Base-by-base conservation (phyloP, 2,113 vertebrate species). In the Hypocryptadius cinnamomeus region DNA sequence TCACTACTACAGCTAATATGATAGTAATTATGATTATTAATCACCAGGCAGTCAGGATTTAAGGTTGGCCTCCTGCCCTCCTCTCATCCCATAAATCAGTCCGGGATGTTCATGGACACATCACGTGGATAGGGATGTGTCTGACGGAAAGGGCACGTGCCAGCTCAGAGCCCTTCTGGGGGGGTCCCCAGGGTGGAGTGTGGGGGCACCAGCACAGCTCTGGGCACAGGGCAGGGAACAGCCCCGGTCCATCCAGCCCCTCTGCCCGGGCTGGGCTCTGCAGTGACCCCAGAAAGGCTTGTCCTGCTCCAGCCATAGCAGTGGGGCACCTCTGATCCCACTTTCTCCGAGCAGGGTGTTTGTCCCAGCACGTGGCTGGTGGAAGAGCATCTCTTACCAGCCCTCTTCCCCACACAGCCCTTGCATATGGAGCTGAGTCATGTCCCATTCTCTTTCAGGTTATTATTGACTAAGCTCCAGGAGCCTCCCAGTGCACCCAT, bases 21-120 rank as follows among this genome's bases (percentile, higher is more conserved):
- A 90, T 80, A 28, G 22, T 93, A 94, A 96, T 96, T 92, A 93
- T 95, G 92, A 96, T 94, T 96, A 96, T 95, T 96, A 96, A 96
- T 95, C 95, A 96, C 68, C 47, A 63, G 63, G 83, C 93, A 95
- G 88, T 31, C 92, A 86, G 93, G 95, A 84, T 96, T 96, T 95
- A 84, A 96, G 79, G 79, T n/a, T 95, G 93, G 93, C 90, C 95
- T 95, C 88, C 83, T 93, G 96, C 91, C 91, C 87, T 95, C 40
- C 69, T 92, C 94, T 94, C 94, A 95, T 94, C 76, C 89, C 93
- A 92, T 95, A 94, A 95, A 95, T 94, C 94, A 96, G 89, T 1
- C 79, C 8, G 1, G 81, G 89, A 91, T 90, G 82, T 63, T 83
- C 72, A 5, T 2, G 85, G 90, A 10, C 85, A 17, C 27, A 0